These are phyloP conservation scores for Bergia puertoricense DNA, from an alignment of 92 coral and sea anemone genomes.

Conservation along the genomic window DNA sequence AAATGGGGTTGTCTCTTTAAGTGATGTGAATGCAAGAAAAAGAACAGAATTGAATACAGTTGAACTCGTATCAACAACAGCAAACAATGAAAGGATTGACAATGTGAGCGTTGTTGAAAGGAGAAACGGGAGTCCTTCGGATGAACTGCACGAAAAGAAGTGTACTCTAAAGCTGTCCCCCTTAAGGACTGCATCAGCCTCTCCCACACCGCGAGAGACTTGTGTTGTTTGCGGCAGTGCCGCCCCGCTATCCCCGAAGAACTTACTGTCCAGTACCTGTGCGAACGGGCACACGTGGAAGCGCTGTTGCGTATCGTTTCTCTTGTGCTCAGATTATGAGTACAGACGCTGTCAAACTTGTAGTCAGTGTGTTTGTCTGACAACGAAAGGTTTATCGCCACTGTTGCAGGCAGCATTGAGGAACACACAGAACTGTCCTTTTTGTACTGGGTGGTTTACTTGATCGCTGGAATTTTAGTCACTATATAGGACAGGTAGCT, in stretches of 20 bases:
- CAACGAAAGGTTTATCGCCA: constrained; percentile 35
- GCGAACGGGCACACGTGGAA: constrained; percentile 54
- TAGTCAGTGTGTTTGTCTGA: constrained; percentile 42
- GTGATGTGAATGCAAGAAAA: not conserved
- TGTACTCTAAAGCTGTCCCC: not conserved
- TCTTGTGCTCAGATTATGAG: constrained; percentile 39
- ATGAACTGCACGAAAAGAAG: not conserved
- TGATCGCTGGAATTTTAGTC: not conserved
- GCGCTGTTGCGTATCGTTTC: constrained; percentile 53
- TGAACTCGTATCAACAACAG: not conserved
- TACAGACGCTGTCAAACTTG: constrained; percentile 62
- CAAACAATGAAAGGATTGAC: no score
- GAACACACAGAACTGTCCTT: constrained; percentile 43
- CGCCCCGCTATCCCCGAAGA: constrained; percentile 42
- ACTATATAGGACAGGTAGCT: no score
- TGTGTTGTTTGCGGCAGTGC: constrained; percentile 49
- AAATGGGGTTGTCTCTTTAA: not conserved
- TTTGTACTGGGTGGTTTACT: constrained; percentile 55
- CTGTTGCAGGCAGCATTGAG: constrained; percentile 28
- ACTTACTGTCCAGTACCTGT: constrained; percentile 45
- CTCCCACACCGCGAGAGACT: constrained; percentile 38
- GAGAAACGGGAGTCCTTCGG: not conserved
- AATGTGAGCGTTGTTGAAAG: not conserved
- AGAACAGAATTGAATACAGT: not conserved
- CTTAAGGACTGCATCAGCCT: not conserved